A percentile compares a stretch with the other conserved stretches of the same genome.
Evolutionary conservation across 1,140 invertebrate genomes (phyloP).

Genomic region (Pachypeltis micranthus): DNA sequence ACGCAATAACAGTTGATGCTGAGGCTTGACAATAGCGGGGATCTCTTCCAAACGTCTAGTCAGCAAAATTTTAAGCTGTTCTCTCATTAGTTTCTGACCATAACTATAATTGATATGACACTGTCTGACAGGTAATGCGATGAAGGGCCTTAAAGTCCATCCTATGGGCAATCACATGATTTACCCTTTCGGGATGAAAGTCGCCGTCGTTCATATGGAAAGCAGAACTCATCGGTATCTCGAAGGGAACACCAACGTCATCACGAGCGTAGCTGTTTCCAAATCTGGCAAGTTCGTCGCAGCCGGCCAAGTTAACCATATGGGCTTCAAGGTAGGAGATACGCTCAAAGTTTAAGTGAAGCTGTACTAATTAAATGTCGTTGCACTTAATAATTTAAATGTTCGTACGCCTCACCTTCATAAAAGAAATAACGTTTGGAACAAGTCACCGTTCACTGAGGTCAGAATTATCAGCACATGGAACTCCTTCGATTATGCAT

Average conservation of each 20-base stretch:
- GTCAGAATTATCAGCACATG: too few species aligned
- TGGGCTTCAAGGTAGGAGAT: conserved; percentile 64
- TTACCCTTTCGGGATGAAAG: conserved; percentile 73
- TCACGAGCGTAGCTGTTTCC: conserved; percentile 70
- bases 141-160: conserved; percentile 60
- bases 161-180: conserved; percentile 62
- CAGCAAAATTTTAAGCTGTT: not conserved
- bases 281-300: conserved; percentile 65
- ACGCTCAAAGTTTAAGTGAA: not conserved
- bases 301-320: conserved; percentile 78
- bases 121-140: conserved; percentile 44
- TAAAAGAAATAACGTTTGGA: too few species aligned
- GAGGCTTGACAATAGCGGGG: not conserved
- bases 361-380: not conserved
- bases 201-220: conserved; percentile 61
- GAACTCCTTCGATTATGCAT: too few species aligned
- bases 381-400: too few species aligned
- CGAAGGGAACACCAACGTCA: conserved; percentile 68
- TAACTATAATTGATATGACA: conserved; percentile 20
- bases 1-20: too few species aligned
- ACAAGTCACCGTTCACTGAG: too few species aligned
- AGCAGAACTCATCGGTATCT: conserved; percentile 63
- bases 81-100: conserved; percentile 11
- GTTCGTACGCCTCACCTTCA: too few species aligned
- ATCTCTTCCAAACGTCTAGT: not conserved